These are phyloP conservation scores for Vesta saturnalis DNA, from an alignment of 2,888 invertebrate genomes.

Conservation along the genomic window DNA sequence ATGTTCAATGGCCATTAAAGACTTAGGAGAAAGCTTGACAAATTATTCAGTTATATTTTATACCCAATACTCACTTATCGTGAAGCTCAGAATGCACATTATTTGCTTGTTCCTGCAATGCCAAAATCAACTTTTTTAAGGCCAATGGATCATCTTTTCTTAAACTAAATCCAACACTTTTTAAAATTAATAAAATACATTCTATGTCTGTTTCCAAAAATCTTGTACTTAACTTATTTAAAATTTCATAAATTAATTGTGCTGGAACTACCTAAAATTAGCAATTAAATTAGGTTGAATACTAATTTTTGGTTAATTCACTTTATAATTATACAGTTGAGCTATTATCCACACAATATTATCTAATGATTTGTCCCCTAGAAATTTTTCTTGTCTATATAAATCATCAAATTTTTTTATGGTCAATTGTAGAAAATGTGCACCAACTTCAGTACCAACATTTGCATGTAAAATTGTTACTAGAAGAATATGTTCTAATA, in stretches of 20 bases:
- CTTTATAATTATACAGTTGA: slow-evolving; percentile 90
- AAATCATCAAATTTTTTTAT: slow-evolving; percentile 73
- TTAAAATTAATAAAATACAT: slow-evolving; percentile 79
- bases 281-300: neutral
- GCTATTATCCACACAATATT: slow-evolving; percentile 82
- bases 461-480: slow-evolving; percentile 88
- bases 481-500: slow-evolving; percentile 86
- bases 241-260: slow-evolving; percentile 81
- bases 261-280: slow-evolving; percentile 77
- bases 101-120: slow-evolving; percentile 71
- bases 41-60: neutral
- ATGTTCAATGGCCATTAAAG: no score
- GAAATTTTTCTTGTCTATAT: slow-evolving; percentile 63
- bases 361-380: slow-evolving; percentile 83
- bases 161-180: slow-evolving; percentile 83
- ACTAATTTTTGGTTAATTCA: slow-evolving; percentile 52
- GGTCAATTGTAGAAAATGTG: slow-evolving; percentile 83
- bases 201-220: slow-evolving; percentile 85
- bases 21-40: no score
- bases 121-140: slow-evolving; percentile 78
- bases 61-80: slow-evolving; percentile 58
- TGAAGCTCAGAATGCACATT: slow-evolving; percentile 58
- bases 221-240: slow-evolving; percentile 71
- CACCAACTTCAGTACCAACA: slow-evolving; percentile 90
- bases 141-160: slow-evolving; percentile 87